A percentile compares a stretch with the other conserved stretches of the same genome.
Evolutionary conservation across 1,140 invertebrate species (phyloP).

Genomic region (Lutraria rhynchaena): DNA sequence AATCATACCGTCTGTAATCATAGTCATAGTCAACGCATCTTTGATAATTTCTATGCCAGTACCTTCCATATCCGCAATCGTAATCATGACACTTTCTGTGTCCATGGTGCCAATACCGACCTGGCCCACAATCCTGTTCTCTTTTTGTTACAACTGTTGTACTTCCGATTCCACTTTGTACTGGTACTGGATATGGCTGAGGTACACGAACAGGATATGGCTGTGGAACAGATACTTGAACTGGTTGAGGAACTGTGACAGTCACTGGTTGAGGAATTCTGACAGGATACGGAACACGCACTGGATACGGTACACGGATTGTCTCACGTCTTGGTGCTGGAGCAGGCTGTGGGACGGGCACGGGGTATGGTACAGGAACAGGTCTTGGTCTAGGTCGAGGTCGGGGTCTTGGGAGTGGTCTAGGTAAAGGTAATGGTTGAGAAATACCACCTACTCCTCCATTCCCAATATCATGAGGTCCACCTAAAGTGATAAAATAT

Average conservation of each 20-base stretch:
- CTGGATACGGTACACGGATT: conserved; percentile 27
- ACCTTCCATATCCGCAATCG: neutral
- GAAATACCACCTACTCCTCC: neutral
- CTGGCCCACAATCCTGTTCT: neutral
- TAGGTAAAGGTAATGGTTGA: neutral
- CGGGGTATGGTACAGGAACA: conserved; percentile 21
- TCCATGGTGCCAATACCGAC: neutral
- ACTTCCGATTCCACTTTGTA: neutral
- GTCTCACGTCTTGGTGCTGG: neutral
- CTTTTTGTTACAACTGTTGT: neutral
- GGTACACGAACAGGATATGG: conserved; percentile 20
- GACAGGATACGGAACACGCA: conserved; percentile 21
- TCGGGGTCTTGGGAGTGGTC: neutral
- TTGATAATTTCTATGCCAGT: neutral
- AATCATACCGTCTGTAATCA: neutral
- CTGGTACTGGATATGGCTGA: conserved; percentile 13
- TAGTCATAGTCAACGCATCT: no score
- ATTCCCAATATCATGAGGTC: neutral
- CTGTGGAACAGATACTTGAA: neutral
- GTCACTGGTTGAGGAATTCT: conserved; percentile 22
- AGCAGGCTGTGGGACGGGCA: conserved; percentile 4
- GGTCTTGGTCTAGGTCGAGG: conserved; percentile 10
- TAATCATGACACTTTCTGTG: neutral
- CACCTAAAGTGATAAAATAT: neutral
- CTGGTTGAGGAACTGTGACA: conserved; percentile 5